Evolutionary conservation across 92 coral and sea anemone species (phyloP).

Genomic region (Plumapathes pennacea): DNA sequence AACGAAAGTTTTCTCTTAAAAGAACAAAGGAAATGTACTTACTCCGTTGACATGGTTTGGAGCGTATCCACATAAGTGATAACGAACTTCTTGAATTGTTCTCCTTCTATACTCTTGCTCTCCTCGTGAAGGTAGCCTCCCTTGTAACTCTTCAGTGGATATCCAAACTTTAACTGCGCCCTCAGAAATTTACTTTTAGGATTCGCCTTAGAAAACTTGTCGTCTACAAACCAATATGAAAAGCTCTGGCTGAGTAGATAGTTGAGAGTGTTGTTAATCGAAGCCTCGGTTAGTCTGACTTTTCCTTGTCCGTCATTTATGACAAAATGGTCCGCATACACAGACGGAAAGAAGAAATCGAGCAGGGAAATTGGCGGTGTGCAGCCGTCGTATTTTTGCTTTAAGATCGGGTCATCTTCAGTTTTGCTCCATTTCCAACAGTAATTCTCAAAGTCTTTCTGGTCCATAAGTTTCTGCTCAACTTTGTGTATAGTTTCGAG

Average conservation of each 20-base stretch:
- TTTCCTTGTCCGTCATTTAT: conserved; percentile 58
- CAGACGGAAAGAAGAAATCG: conserved; percentile 76
- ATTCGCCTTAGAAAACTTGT: conserved; percentile 55
- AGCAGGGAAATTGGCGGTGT: conserved; percentile 83
- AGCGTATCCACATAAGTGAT: conserved; percentile 47
- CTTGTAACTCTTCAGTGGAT: conserved; percentile 55
- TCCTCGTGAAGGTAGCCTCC: background rate
- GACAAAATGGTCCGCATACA: background rate
- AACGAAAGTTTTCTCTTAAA: no score
- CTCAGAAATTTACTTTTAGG: conserved; percentile 70
- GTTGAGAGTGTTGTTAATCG: conserved; percentile 53
- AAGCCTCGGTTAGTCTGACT: conserved; percentile 35
- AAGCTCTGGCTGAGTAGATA: conserved; percentile 67
- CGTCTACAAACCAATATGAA: conserved; percentile 83
- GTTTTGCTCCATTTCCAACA: conserved; percentile 71
- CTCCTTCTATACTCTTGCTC: no score
- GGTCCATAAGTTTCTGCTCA: conserved; percentile 74
- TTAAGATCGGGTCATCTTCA: conserved; percentile 46
- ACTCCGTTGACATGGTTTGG: conserved; percentile 64
- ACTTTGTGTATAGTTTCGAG: conserved; percentile 63
- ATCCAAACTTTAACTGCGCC: conserved; percentile 86
- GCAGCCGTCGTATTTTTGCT: conserved; percentile 55
- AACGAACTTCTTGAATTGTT: conserved; percentile 30
- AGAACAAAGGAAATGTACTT: conserved; percentile 41
- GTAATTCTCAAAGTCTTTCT: conserved; percentile 52